Evolutionary conservation across 2,888 invertebrate species (phyloP), one percentile per base, ranked within the genome.

Genomic region (Cataglyphis altisquamis): DNA sequence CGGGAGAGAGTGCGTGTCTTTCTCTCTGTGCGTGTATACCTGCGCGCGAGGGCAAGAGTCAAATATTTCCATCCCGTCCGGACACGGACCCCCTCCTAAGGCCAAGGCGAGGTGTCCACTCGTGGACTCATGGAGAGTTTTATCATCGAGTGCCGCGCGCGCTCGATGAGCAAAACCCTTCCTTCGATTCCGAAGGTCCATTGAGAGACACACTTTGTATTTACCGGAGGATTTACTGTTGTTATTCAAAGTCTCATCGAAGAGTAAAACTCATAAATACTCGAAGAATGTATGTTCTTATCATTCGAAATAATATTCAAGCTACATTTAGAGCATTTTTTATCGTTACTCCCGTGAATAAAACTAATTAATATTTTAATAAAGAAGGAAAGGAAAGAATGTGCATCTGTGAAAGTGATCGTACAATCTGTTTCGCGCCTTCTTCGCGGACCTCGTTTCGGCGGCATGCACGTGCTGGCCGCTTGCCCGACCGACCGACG

Each of bases 31-130:
- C 67, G 80, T 64, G 62, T 70, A 75, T 83, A 80, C 74, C 82
- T 87, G 66, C 66, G 67, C 80, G 63, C 78, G 82, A 90, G 93
- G 93, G 93, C 93, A 93, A 85, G 93, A 93, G 93, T 93, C 93
- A 93, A 93, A 93, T 93, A 93, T 92, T 92, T 91, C 89, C 91
- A 90, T 89, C 91, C 87, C 91, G 75, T 85, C 64, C 77, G 77
- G 80, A 67, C 64, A 67, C 62, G 84, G 86, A 84, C 84, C 87
- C 52, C 84, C 89, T 57, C 84, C 70, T 29, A 29, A 80, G 86
- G 80, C 86, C 70, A 70, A 80, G 78, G 78, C 45, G 78, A 62
- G 85, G 82, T 84, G 86, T 62, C 78, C 81, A 80, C 68, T 82
- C 81, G 21, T n/a, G 52, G 62, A 80, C 62, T 82, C 81, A 21